These are phyloP conservation scores for Tenodera sinensis DNA, from an alignment of 2,888 invertebrate species.

Conservation along the genomic window DNA sequence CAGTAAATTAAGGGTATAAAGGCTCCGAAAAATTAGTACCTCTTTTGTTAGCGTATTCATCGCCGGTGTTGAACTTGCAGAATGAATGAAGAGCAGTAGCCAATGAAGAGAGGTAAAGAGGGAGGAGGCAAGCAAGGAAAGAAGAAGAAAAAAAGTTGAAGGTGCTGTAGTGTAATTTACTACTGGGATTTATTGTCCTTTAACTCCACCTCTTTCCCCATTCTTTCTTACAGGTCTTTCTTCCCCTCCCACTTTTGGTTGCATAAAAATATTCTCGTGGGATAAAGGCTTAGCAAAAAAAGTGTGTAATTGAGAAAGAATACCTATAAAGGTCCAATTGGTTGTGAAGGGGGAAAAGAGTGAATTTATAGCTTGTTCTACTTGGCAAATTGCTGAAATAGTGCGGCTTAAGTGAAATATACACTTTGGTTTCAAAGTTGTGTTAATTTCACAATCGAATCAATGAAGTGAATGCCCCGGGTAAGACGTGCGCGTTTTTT, in stretches of 20 bases:
- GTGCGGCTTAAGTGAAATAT: not conserved
- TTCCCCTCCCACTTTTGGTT: not conserved
- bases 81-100: not conserved
- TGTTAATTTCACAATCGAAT: too few species aligned
- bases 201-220: not conserved
- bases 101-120: not conserved
- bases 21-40: constrained; percentile 14
- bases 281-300: not conserved
- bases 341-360: not conserved
- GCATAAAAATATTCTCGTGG: not conserved
- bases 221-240: not conserved
- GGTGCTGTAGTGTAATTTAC: constrained; percentile 10
- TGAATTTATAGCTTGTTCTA: not conserved
- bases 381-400: not conserved
- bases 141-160: not conserved
- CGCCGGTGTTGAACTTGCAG: not conserved
- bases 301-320: not conserved
- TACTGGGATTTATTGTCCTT: constrained; percentile 14
- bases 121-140: not conserved
- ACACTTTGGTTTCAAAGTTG: too few species aligned
- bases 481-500: too few species aligned
- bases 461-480: too few species aligned
- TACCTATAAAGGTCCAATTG: not conserved
- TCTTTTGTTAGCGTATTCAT: constrained; percentile 17
- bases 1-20: constrained; percentile 15